Conservation (phyloP, 2,113 vertebrate genomes). For the Falcunculus frontatus region DNA sequence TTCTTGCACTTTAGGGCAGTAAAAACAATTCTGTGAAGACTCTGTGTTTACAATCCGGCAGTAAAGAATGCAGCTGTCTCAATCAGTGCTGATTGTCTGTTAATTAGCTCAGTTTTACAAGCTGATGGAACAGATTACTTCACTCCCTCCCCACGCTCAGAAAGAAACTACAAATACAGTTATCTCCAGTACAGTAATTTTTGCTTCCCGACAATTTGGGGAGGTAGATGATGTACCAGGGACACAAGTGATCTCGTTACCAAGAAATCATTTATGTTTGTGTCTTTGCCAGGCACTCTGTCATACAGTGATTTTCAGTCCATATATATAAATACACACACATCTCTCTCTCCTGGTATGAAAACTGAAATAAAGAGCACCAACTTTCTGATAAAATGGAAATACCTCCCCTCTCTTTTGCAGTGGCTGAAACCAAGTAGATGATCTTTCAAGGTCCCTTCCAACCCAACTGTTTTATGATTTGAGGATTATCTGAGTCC, state of each 20-base stretch:
- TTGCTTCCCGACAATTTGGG: background rate
- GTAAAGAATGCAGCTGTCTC: slow-evolving; percentile 72
- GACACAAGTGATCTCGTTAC: background rate
- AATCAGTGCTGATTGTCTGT: slow-evolving; percentile 78
- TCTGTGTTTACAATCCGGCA: slow-evolving; percentile 34
- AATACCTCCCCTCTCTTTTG: background rate
- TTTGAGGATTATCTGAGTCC: background rate
- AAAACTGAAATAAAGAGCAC: background rate
- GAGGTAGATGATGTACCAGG: background rate
- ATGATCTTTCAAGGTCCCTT: background rate
- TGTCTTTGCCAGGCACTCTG: background rate
- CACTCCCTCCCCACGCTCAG: slow-evolving; percentile 55
- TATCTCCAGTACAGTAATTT: slow-evolving; percentile 21
- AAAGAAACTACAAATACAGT: slow-evolving; percentile 57
- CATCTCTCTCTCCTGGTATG: background rate
- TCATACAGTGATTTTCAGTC: background rate
- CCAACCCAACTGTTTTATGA: background rate
- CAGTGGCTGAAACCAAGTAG: background rate
- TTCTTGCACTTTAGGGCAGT: slow-evolving; percentile 36
- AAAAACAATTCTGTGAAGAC: slow-evolving; percentile 29
- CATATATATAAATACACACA: background rate
- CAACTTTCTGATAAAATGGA: background rate
- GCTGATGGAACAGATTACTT: slow-evolving; percentile 84
- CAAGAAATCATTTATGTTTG: background rate
- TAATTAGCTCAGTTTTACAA: slow-evolving; percentile 78